Evolutionary conservation across 2,113 vertebrate genomes (phyloP).

Genomic region (Procavia capensis): DNA sequence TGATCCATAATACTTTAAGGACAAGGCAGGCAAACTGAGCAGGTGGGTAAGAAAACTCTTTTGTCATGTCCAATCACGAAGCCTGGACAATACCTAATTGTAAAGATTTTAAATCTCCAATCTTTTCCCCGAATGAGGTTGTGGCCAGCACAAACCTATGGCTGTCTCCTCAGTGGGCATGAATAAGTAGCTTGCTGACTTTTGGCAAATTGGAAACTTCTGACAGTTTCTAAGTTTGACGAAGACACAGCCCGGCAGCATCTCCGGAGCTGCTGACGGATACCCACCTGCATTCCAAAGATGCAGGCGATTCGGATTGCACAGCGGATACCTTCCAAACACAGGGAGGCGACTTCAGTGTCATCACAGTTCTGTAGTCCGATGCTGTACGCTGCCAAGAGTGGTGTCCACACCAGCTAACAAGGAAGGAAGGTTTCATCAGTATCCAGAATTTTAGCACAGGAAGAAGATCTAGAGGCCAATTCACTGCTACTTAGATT

Average conservation of each 20-base stretch:
- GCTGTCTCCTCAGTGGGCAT: neutral
- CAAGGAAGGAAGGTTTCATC: slow-evolving; percentile 59
- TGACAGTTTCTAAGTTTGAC: neutral
- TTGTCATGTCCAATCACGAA: neutral
- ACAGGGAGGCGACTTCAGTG: slow-evolving; percentile 95
- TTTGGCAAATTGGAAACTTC: neutral
- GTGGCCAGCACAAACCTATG: neutral
- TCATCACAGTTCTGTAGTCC: slow-evolving; percentile 98
- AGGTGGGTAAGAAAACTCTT: neutral
- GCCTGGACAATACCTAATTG: neutral
- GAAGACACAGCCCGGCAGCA: neutral
- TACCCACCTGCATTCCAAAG: slow-evolving; percentile 97
- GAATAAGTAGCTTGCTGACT: neutral
- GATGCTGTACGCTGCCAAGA: slow-evolving; percentile 97
- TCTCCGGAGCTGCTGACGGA: neutral
- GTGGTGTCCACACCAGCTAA: slow-evolving; percentile 97
- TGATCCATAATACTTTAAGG: neutral
- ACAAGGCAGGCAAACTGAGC: neutral
- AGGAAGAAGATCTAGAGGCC: neutral
- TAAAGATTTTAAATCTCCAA: neutral
- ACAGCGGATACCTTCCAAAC: slow-evolving; percentile 97
- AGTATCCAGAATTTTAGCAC: neutral
- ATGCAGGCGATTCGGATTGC: slow-evolving; percentile 97
- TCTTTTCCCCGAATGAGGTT: neutral
- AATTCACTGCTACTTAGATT: neutral